These are phyloP conservation scores for Sebastes goodei DNA, from an alignment of 2,797 vertebrate genomes.

Conservation along the genomic window DNA sequence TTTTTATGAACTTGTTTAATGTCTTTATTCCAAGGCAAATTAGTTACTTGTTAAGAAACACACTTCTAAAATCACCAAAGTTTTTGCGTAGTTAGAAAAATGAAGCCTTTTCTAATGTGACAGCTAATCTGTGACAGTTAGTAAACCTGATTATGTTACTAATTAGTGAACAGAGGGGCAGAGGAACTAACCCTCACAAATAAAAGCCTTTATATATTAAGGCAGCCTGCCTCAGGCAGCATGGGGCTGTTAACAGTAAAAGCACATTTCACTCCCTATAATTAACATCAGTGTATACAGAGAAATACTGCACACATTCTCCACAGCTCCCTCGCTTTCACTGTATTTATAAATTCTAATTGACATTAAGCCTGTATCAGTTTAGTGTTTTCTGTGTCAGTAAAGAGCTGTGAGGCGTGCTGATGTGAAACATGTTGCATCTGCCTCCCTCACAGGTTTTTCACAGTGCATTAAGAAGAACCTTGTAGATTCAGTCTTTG, in stretches of 20 bases:
- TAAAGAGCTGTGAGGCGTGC: conserved; percentile 59
- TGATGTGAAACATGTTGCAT: conserved; percentile 71
- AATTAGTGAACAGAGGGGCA: conserved; percentile 37
- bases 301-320: conserved; percentile 27
- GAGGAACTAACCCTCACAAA: conserved; percentile 17
- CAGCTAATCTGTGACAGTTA: not conserved
- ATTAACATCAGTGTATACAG: conserved; percentile 34
- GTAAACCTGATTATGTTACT: conserved; percentile 40
- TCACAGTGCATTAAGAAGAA: conserved; percentile 71
- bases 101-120: not conserved
- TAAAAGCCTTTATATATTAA: conserved; percentile 36
- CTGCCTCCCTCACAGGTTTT: conserved; percentile 73
- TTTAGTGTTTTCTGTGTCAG: conserved; percentile 65
- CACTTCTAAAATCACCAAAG: not conserved
- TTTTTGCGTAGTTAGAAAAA: not conserved
- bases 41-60: not conserved
- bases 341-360: conserved; percentile 53
- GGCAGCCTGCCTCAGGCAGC: conserved; percentile 41
- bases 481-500: conserved; percentile 58
- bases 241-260: conserved; percentile 31
- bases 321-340: conserved; percentile 15
- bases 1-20: conserved; percentile 7
- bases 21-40: not conserved
- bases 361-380: conserved; percentile 60
- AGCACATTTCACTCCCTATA: conserved; percentile 33